Evolutionary conservation across 1,140 invertebrate genomes (phyloP).

Genomic region (Vollenhovia emeryi): DNA sequence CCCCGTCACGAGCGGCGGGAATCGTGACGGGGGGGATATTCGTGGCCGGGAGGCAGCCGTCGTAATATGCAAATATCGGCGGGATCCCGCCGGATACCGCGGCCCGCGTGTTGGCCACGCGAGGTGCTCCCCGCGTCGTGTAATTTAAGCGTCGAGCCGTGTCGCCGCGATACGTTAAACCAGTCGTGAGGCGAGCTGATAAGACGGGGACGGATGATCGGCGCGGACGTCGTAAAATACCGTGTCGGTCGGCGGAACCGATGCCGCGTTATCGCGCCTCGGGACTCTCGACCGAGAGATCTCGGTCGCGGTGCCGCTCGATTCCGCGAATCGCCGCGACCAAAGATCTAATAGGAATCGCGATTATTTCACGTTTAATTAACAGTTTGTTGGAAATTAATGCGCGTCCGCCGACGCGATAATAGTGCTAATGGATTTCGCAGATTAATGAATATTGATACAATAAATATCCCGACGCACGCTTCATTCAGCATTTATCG

Average conservation of each 20-base stretch:
- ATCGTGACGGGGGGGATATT: conserved; percentile 46
- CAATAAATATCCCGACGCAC: conserved; percentile 28
- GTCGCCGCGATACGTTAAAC: conserved; percentile 35
- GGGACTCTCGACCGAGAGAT: neutral
- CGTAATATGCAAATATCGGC: conserved; percentile 33
- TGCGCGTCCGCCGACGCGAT: neutral
- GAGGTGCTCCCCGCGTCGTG: conserved; percentile 20
- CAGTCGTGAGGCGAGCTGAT: conserved; percentile 19
- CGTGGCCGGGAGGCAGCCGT: neutral
- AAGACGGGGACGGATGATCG: conserved; percentile 17
- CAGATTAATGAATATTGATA: conserved; percentile 32
- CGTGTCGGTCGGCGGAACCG: neutral
- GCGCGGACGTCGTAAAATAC: neutral
- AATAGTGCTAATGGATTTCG: conserved; percentile 7
- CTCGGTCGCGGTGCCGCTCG: too few relatives aligned
- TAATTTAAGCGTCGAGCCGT: conserved; percentile 33
- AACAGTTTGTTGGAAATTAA: conserved; percentile 21
- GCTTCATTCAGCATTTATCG: neutral
- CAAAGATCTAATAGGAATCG: neutral
- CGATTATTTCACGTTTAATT: conserved; percentile 26
- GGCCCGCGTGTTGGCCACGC: neutral
- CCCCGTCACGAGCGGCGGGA: conserved; percentile 32
- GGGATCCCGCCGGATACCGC: neutral
- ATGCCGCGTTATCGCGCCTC: conserved; percentile 2
- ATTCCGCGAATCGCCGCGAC: neutral